phyloP scores from a whole-genome alignment of 64 coral and sea anemone species.

The Cladopsammia gracilis region DNA sequence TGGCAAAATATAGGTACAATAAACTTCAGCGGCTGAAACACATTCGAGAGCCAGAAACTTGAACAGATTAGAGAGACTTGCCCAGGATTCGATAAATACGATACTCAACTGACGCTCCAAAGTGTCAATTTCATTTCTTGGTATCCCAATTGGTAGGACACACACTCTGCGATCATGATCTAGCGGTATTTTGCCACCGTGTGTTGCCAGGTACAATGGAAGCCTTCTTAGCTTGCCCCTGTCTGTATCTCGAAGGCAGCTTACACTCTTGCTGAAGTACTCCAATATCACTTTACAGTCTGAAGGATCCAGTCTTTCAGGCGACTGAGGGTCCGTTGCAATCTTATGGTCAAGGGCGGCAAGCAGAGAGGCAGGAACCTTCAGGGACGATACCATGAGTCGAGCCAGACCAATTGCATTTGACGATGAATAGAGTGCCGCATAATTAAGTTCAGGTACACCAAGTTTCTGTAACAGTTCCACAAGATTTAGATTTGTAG shows the following conservation, averaged over 20 bases:
- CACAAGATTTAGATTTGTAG: neutral
- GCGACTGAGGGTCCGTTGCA: neutral
- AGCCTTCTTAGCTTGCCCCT: neutral
- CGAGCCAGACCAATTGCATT: neutral
- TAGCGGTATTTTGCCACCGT: neutral
- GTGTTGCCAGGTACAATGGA: conserved; percentile 37
- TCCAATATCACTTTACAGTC: conserved; percentile 4
- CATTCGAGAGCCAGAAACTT: conserved; percentile 1
- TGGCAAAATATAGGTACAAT: conserved; percentile 6
- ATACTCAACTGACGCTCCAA: neutral
- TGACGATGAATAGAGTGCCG: neutral
- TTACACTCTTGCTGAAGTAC: conserved; percentile 28
- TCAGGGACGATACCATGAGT: conserved; percentile 28
- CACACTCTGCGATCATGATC: neutral
- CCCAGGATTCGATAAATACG: neutral
- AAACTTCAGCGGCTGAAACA: conserved; percentile 17
- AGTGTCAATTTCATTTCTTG: conserved; percentile 8
- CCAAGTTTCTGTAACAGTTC: neutral
- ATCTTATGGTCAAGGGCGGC: neutral
- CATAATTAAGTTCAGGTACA: neutral
- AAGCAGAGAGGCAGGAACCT: conserved; percentile 19
- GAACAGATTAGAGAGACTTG: neutral
- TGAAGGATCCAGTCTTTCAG: neutral
- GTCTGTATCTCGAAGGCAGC: neutral
- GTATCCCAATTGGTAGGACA: conserved; percentile 14